These are phyloP conservation scores for Agrotis puta DNA, from an alignment of 2,888 invertebrate genomes.

Conservation along the genomic window DNA sequence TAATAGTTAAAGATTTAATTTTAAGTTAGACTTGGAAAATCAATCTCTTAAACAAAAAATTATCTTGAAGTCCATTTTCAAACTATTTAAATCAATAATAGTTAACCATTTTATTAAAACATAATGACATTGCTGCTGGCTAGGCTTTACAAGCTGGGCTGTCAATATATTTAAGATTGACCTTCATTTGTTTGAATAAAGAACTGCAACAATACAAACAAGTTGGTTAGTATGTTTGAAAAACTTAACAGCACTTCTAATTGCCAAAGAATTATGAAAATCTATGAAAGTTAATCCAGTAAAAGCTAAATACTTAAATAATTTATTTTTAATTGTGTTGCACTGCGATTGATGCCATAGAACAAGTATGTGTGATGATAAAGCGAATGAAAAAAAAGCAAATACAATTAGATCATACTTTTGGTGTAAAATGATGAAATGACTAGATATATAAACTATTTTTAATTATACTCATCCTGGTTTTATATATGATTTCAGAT, in stretches of 20 bases:
- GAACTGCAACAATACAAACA: neutral
- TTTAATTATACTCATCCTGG: constrained; percentile 5
- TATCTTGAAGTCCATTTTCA: neutral
- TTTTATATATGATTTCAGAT: constrained; percentile 78
- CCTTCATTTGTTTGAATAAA: neutral
- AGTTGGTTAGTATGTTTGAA: neutral
- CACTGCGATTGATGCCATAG: constrained; percentile 34
- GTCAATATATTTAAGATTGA: too few relatives aligned
- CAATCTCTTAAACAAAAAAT: neutral
- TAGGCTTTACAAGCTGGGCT: constrained; percentile 26
- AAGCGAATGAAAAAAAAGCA: constrained; percentile 52
- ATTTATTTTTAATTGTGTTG: constrained; percentile 4
- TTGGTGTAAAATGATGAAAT: neutral
- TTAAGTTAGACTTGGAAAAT: constrained; percentile 5
- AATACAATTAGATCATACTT: neutral
- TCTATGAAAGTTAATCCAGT: neutral
- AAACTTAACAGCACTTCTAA: neutral
- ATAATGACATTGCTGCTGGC: neutral
- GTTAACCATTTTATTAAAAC: neutral
- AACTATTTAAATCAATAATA: neutral
- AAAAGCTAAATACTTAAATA: neutral
- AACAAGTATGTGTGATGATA: constrained; percentile 8
- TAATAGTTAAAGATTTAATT: constrained; percentile 2
- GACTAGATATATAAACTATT: neutral
- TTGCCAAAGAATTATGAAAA: neutral